Evolutionary conservation across 2,797 vertebrate genomes (phyloP).

Genomic region (Tauraco hartlaubi): DNA sequence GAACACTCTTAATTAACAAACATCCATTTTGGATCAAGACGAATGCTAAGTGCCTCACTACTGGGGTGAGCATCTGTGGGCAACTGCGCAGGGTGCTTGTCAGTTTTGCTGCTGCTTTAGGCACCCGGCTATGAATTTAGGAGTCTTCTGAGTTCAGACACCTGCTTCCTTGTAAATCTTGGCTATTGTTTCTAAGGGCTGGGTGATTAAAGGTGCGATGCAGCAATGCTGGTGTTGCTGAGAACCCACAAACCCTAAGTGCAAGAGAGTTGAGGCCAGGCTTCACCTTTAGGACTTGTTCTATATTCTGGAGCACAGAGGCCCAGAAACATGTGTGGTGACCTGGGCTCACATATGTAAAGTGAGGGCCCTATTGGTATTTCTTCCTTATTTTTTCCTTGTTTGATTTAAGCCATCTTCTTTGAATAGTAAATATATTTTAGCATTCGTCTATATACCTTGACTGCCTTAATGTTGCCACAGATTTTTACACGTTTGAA

Average conservation of each 20-base stretch:
- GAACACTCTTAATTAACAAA: not conserved
- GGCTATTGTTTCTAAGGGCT: conserved; percentile 41
- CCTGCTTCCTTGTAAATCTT: not conserved
- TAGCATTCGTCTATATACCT: conserved; percentile 82
- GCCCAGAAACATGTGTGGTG: not conserved
- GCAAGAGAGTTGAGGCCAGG: not conserved
- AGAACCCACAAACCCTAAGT: conserved; percentile 2
- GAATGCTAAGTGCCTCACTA: conserved; percentile 50
- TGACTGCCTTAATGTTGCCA: conserved; percentile 84
- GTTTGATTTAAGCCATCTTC: conserved; percentile 80
- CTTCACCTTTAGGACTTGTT: conserved; percentile 19
- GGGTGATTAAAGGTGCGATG: not conserved
- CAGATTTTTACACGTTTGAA: conserved; percentile 72
- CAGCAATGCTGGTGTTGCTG: conserved; percentile 50
- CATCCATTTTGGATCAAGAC: not conserved
- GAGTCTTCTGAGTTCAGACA: not conserved
- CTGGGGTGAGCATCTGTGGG: conserved; percentile 21
- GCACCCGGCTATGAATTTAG: conserved; percentile 4
- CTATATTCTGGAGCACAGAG: conserved; percentile 5
- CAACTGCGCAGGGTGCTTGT: not conserved
- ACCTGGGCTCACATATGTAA: not conserved
- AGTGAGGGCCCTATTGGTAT: conserved; percentile 41
- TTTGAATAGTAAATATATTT: conserved; percentile 78
- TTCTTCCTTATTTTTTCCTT: conserved; percentile 77
- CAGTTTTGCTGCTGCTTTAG: conserved; percentile 6